Percentiles rank a stretch among this genome's conserved stretches.
Conservation (phyloP, 2,113 vertebrate genomes). For the Neomonachus schauinslandi region DNA sequence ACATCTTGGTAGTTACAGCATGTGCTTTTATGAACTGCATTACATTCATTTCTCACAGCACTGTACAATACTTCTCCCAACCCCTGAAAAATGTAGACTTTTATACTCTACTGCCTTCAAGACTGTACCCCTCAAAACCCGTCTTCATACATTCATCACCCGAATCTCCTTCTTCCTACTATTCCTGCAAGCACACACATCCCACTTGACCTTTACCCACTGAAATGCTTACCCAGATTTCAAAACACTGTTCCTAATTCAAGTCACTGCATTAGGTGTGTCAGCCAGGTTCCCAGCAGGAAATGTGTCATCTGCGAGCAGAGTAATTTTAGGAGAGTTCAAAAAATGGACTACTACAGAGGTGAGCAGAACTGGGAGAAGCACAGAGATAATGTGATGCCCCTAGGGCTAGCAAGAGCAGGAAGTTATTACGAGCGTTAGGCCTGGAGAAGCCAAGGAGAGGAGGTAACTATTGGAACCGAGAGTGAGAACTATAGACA, state of each 20-base stretch:
- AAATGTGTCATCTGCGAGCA: background rate
- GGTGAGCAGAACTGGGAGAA: background rate
- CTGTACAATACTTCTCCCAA: background rate
- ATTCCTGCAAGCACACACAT: background rate
- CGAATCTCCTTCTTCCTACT: background rate
- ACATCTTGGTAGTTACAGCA: background rate
- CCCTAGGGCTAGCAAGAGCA: background rate
- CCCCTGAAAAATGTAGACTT: background rate
- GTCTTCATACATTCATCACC: background rate
- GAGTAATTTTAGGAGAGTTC: background rate
- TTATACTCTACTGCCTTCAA: background rate
- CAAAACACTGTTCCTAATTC: background rate
- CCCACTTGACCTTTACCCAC: background rate
- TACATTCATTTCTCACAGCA: background rate
- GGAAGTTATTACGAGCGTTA: background rate
- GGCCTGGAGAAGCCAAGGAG: background rate
- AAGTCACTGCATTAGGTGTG: background rate
- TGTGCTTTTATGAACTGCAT: conserved; percentile 1
- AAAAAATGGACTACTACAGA: background rate
- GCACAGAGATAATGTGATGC: background rate
- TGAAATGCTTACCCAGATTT: background rate
- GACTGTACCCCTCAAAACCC: background rate
- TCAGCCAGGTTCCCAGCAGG: background rate
- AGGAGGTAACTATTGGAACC: background rate
- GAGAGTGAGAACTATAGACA: background rate